Evolutionary conservation across 2,888 invertebrate genomes (phyloP), one percentile per base, ranked within the genome.

Genomic region (Perdita meconis): DNA sequence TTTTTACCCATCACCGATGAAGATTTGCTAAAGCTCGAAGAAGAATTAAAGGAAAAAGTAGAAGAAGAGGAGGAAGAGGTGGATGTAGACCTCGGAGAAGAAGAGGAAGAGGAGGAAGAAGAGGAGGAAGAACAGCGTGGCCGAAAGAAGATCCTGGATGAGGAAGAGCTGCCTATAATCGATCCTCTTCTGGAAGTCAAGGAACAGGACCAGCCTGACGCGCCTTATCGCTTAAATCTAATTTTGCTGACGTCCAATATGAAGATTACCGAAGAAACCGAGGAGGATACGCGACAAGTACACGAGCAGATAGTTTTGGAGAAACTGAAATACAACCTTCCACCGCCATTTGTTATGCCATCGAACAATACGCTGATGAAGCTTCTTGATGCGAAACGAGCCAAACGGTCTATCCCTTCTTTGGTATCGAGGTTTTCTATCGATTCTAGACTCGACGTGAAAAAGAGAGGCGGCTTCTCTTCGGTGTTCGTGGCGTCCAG

Each of bases 371-470:
- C 88, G 1, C 68, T 92, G 2, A 78, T 85, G 8, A 75, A 86
- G 19, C 85, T 92, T 6, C 50, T 91, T 1, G 85, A 90, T n/a
- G 88, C 90, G 0, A 92, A 92, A 74, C 82, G 85, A 56, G 92
- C 91, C 1, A 88, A 87, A 0, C 86, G 87, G 57, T 92, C 92
- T 2, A 81, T 88, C 8, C 89, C 89, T 16, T 92, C 92, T 1
- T 73, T 92, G 26, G 76, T 92, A 0, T 92, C 92, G 1, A 82
- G 91, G 77, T 92, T 92, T 78, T 92, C 92, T 0, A 86, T 92
- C 1, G 89, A 92, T 44, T 92, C 91, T 0, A 89, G 86, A 72
- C 66, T 92, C 10, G 86, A 89, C 12, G 81, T 89, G 6, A 92
- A 91, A 60, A 84, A 85, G 38, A 85, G 59, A 10, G 80, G 72